Percentiles rank a stretch among this genome's conserved stretches.
Evolutionary conservation across 2,797 vertebrate genomes (phyloP).

Genomic region (Lates japonicus): DNA sequence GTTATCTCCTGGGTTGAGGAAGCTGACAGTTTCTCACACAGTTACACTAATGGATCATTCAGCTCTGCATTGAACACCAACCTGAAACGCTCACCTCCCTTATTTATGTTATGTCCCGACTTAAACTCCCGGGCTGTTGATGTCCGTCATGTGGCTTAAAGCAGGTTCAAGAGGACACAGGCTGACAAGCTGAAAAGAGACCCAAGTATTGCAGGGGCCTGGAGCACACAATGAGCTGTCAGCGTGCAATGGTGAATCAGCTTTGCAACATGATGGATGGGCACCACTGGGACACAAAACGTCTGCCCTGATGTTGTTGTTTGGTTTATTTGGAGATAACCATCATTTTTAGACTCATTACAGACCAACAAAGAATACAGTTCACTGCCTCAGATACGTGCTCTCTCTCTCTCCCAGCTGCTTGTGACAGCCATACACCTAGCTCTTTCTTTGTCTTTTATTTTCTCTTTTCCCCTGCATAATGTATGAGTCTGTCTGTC

Average conservation of each 20-base stretch:
- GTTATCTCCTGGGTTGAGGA: conserved; percentile 10
- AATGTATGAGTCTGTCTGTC: conserved; percentile 59
- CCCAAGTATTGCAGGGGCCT: background rate
- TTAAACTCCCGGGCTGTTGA: conserved; percentile 28
- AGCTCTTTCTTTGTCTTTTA: conserved; percentile 32
- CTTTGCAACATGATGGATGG: conserved; percentile 44
- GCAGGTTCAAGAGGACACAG: conserved; percentile 5
- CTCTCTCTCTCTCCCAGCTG: background rate
- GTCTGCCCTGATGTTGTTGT: conserved; percentile 13
- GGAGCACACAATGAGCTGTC: conserved; percentile 42
- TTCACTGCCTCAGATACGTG: conserved; percentile 1
- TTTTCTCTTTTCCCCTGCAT: conserved; percentile 45
- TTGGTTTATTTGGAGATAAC: conserved; percentile 19
- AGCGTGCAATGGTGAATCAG: conserved; percentile 40
- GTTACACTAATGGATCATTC: conserved; percentile 22
- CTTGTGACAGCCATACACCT: conserved; percentile 26
- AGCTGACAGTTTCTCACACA: conserved; percentile 12
- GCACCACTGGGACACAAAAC: conserved; percentile 32
- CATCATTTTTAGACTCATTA: conserved; percentile 16
- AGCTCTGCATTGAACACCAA: conserved; percentile 5
- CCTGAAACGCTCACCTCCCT: background rate
- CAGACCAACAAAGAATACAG: conserved; percentile 4
- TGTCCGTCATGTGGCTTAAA: conserved; percentile 38
- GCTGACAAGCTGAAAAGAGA: conserved; percentile 35
- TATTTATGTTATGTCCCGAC: background rate